These are phyloP conservation scores for Gallinago nigripennis DNA, from an alignment of 2,797 vertebrate genomes.

Conservation along the genomic window DNA sequence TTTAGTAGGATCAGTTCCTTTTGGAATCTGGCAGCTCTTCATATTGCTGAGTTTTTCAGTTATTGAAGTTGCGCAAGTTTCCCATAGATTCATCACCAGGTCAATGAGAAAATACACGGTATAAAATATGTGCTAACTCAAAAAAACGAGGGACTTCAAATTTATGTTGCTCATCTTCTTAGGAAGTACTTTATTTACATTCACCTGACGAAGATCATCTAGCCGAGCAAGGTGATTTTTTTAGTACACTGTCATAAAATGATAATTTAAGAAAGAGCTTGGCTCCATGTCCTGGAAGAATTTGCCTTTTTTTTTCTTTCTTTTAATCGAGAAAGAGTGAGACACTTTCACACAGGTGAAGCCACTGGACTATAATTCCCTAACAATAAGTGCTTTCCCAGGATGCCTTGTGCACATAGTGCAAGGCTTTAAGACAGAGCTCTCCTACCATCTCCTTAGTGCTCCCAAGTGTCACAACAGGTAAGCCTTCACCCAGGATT, in stretches of 20 bases:
- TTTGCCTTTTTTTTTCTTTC: neutral
- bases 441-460: neutral
- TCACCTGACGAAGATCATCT: neutral
- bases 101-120: neutral
- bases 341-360: neutral
- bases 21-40: neutral
- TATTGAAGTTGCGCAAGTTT: neutral
- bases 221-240: neutral
- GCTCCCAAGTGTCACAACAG: neutral
- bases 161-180: neutral
- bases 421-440: neutral
- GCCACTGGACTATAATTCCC: neutral
- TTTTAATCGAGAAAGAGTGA: neutral
- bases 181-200: neutral
- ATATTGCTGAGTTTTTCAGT: neutral
- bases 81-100: neutral
- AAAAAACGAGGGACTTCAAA: neutral
- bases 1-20: neutral
- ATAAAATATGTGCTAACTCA: neutral
- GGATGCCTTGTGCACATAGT: fast-evolving
- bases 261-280: neutral
- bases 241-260: neutral
- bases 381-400: neutral
- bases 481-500: neutral
- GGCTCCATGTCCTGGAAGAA: neutral